Evolutionary conservation across 2,888 invertebrate genomes (phyloP), one percentile per base, ranked within the genome.

Genomic region (Elgonia sp.): DNA sequence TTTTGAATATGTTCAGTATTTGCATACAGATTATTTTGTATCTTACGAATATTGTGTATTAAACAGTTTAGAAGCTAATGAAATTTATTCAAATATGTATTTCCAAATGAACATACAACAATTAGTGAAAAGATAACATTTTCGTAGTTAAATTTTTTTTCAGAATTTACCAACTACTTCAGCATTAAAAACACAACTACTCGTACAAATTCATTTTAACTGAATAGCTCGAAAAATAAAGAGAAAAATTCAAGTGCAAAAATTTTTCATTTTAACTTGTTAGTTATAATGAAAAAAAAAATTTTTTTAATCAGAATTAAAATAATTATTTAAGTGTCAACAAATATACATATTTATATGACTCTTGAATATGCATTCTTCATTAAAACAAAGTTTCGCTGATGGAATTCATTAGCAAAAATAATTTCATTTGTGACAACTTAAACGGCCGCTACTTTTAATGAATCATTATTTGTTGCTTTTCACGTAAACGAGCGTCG

Each of bases 341-440:
- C 21, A 20, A 60, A 14, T 73, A 62, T 77, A 39, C 55, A 65
- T 77, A 79, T 67, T 79, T 67, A 79, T 57, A 79, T 42, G 57
- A 57, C 29, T 42, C 21, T 37, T 55, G 67, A 79, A 57, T 67
- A 57, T 79, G 55, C 55, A 62, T 65, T 65, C 8, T 67, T 65
- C 63, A 18, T 65, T 20, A 37, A 55, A 77, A 55, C 18, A 65
- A 77, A 37, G 40, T 77, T 75, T 60, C 20, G 21, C 0, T 46
- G 62, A 75, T 63, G 46, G 75, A 62, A 75, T 75, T 75, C 62
- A 63, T 75, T 62, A 62, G 29, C 18, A 12, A 29, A 39, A 65
- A 77, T 77, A 65, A 65, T 65, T 76, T 65, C 75, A 62, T 76
- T 63, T 50, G 20, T n/a, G 57, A 67, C 29, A 42, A 40, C 20